Base-by-base conservation (phyloP, 2,888 invertebrate species). In the Masnerella sp. region DNA sequence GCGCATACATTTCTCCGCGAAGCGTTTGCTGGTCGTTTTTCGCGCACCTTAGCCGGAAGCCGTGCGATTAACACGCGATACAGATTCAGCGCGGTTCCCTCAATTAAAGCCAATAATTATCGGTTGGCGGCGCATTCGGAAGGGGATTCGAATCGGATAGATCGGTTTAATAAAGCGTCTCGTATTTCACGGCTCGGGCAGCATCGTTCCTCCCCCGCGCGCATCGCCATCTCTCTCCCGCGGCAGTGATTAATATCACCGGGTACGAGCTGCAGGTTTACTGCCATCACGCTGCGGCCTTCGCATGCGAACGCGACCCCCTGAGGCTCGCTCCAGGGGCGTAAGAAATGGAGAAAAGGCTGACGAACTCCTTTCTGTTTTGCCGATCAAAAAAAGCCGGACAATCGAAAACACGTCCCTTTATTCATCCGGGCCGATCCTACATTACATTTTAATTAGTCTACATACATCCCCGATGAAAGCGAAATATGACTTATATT, bases 131-230 rank as follows among this genome's bases (percentile, higher is more conserved):
- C 32, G 34, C 54, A 32, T 25, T 52, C 64, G 36, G 43, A 49
- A 49, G 62, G 61, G 69, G 25, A 51, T 61, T 61, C 36, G 64
- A 47, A 69, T 65, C 42, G 59, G 74, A 74, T 78, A 79, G 79
- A 82, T 81, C 78, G 78, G 75, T 80, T 80, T 81, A 82, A 82
- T 80, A 80, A 82, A 81, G 80, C 78, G 78, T 79, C 80, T 80
- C 81, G 81, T 81, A 82, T 82, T 82, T 83, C 80, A 81, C 74
- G 59, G 68, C 58, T 30, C 58, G 22, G 9, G 15, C 30, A n/a
- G n/a, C n/a, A n/a, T n/a, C n/a, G n/a, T n/a, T n/a, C 42, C 43
- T 42, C 52, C 51, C 36, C 51, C 34, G 51, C 42, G 25, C 47
- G 15, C 18, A 47, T 15, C 9, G 49, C 51, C 73, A 36, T 61